phyloP scores from a whole-genome alignment of 2,113 vertebrate species.

The Silurus meridionalis region DNA sequence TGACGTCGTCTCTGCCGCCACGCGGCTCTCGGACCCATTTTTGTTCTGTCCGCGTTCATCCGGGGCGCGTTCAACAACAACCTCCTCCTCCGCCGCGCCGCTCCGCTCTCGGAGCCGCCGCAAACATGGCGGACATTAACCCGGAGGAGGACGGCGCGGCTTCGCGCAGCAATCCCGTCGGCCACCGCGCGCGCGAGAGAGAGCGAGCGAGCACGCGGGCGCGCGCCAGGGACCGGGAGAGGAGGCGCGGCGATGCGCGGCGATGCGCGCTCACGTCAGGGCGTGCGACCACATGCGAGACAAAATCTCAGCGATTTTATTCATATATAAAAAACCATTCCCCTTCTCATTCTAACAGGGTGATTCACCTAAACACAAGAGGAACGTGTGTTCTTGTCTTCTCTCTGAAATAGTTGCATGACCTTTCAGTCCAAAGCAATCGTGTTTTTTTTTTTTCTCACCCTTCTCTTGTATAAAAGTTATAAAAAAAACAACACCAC shows the following conservation, averaged over 20 bases:
- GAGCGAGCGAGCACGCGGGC: conserved; percentile 65
- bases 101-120: conserved; percentile 83
- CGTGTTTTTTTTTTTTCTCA: too few species aligned
- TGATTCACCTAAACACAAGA: too few species aligned
- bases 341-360: too few species aligned
- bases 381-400: too few species aligned
- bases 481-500: too few species aligned
- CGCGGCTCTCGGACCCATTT: conserved; percentile 69
- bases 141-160: conserved; percentile 72
- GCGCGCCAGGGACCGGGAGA: conserved; percentile 54
- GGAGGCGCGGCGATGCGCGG: not conserved
- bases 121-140: conserved; percentile 95
- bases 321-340: too few species aligned
- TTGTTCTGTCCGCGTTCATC: conserved; percentile 13
- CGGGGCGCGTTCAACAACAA: conserved; percentile 59
- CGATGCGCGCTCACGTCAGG: not conserved
- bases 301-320: too few species aligned
- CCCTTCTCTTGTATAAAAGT: too few species aligned
- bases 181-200: conserved; percentile 73
- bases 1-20: conserved; percentile 71
- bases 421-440: too few species aligned
- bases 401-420: too few species aligned
- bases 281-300: too few species aligned
- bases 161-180: conserved; percentile 83
- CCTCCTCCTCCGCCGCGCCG: conserved; percentile 80